Percentiles rank a stretch among this genome's conserved stretches.
phyloP scores from a whole-genome alignment of 1,140 invertebrate species.

The Triops cancriformis region DNA sequence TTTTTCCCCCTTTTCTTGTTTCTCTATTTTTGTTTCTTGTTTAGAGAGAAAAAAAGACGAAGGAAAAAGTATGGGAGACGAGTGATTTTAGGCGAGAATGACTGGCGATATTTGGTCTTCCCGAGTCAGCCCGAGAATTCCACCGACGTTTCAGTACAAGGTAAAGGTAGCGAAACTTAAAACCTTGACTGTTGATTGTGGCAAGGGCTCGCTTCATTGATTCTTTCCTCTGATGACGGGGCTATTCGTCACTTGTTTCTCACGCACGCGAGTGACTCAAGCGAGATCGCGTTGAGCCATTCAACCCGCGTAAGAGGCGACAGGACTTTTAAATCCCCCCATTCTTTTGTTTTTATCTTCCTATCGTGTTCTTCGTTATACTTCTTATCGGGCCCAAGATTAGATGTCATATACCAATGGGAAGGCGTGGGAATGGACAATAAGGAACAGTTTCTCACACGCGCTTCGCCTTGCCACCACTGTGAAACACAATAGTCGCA shows the following conservation, averaged over 20 bases:
- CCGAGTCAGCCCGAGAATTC: not conserved
- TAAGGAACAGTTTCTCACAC: conserved; percentile 3
- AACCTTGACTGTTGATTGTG: not conserved
- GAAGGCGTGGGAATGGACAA: conserved; percentile 12
- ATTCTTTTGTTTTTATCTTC: not conserved
- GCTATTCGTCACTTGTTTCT: conserved; percentile 9
- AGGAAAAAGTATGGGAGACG: too few species aligned
- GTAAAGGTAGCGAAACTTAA: not conserved
- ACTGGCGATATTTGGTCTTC: not conserved
- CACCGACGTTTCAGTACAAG: not conserved
- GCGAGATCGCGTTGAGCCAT: not conserved
- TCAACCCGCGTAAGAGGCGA: not conserved
- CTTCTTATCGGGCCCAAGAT: not conserved
- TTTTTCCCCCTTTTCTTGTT: too few species aligned
- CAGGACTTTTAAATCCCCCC: not conserved
- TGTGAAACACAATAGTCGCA: not conserved
- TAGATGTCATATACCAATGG: not conserved
- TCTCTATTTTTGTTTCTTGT: too few species aligned
- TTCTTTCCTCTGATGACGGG: not conserved
- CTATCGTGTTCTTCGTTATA: not conserved
- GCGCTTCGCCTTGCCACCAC: not conserved
- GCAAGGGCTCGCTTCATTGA: not conserved
- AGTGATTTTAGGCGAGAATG: too few species aligned
- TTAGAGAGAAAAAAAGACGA: too few species aligned
- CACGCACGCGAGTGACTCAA: conserved; percentile 4